phyloP scores from a whole-genome alignment of 2,888 invertebrate genomes.

The Ametastegia equiseti region DNA sequence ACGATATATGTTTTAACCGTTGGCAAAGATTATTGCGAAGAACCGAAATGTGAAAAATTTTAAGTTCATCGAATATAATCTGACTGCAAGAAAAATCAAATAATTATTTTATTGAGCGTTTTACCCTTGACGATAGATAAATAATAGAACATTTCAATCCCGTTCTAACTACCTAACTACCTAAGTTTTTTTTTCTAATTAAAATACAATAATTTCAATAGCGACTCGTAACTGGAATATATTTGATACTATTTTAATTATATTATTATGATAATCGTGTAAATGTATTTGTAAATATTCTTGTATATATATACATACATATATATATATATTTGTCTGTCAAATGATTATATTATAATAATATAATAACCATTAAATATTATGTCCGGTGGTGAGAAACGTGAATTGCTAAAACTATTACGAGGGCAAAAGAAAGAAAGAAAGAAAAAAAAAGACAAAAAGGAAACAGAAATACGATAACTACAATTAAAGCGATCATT shows the following conservation, averaged over 20 bases:
- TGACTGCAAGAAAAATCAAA: neutral
- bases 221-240: neutral
- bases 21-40: too few relatives aligned
- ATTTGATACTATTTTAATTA: constrained; percentile 32
- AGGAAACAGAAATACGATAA: neutral
- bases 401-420: neutral
- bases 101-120: neutral
- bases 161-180: constrained; percentile 51
- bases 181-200: neutral
- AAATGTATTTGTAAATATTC: constrained; percentile 69
- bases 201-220: neutral
- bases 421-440: neutral
- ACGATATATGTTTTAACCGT: neutral
- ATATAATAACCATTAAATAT: neutral
- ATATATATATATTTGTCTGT: constrained; percentile 15
- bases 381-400: neutral
- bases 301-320: constrained; percentile 63
- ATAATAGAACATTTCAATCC: too few relatives aligned
- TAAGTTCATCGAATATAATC: neutral
- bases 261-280: constrained; percentile 57
- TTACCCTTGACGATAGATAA: constrained; percentile 61
- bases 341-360: constrained; percentile 14
- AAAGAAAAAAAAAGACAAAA: too few relatives aligned
- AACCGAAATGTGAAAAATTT: neutral
- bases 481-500: constrained; percentile 12